phyloP scores from a whole-genome alignment of 2,888 invertebrate genomes.

The Autographa gamma region DNA sequence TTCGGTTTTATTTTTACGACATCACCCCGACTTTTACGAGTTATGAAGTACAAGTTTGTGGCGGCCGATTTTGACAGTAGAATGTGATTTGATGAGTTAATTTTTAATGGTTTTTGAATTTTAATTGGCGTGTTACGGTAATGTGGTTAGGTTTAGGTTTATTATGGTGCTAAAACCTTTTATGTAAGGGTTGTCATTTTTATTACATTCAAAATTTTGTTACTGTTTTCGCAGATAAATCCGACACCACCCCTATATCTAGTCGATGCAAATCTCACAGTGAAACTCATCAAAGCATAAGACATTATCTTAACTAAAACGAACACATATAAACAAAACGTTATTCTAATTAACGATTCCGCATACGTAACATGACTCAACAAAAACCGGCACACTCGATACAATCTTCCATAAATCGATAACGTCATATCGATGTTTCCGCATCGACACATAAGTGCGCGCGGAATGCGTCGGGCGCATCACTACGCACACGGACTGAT shows the following conservation, averaged over 20 bases:
- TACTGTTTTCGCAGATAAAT: background rate
- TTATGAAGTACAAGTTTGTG: slow-evolving; percentile 71
- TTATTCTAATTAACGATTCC: slow-evolving; percentile 57
- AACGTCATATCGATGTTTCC: slow-evolving; percentile 65
- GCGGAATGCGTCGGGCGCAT: slow-evolving; percentile 72
- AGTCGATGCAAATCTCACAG: slow-evolving; percentile 18
- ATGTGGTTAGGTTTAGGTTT: slow-evolving; percentile 39
- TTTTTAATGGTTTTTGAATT: slow-evolving; percentile 58
- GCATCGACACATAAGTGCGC: slow-evolving; percentile 72
- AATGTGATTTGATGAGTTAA: slow-evolving; percentile 65
- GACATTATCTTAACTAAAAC: slow-evolving; percentile 30
- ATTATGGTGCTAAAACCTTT: slow-evolving; percentile 49
- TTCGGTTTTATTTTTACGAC: slow-evolving; percentile 82
- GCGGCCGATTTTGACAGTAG: slow-evolving; percentile 70
- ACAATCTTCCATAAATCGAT: slow-evolving; percentile 60
- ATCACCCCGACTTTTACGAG: slow-evolving; percentile 75
- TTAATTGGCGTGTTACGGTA: slow-evolving; percentile 55
- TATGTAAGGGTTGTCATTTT: slow-evolving; percentile 7
- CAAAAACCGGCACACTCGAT: slow-evolving; percentile 54
- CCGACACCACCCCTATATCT: background rate
- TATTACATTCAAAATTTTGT: background rate
- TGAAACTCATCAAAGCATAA: slow-evolving; percentile 25
- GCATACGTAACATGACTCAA: slow-evolving; percentile 63
- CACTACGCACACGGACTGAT: slow-evolving; percentile 87
- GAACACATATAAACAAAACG: slow-evolving; percentile 41